phyloP scores from a whole-genome alignment of 92 coral and sea anemone species.

The Epizoanthus rinbou region DNA sequence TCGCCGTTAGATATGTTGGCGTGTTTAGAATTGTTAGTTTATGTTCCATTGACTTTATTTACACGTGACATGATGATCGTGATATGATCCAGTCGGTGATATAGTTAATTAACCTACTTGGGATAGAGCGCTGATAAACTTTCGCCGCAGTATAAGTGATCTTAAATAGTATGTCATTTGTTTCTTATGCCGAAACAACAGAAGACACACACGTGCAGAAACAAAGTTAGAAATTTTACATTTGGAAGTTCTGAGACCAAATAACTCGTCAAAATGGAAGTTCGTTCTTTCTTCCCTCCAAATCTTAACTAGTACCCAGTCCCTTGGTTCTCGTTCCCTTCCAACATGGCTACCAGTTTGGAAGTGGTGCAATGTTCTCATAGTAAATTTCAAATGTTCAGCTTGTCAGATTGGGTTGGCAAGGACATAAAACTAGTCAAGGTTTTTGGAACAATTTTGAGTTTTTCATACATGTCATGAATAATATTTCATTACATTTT shows the following conservation, averaged over 20 bases:
- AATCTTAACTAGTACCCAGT: slow-evolving; percentile 26
- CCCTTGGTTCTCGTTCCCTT: neutral
- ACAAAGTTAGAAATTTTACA: neutral
- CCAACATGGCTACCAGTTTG: slow-evolving; percentile 8
- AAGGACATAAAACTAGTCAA: too few species aligned
- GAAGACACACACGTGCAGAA: too few species aligned
- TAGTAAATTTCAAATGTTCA: neutral
- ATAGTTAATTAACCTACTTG: too few species aligned
- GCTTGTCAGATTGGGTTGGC: too few species aligned
- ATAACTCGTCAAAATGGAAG: slow-evolving; percentile 26
- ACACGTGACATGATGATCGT: neutral
- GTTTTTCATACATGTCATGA: too few species aligned
- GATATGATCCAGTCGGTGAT: too few species aligned
- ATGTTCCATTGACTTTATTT: neutral
- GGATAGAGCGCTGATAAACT: too few species aligned
- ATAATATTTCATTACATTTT: too few species aligned
- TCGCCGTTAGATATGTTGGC: neutral
- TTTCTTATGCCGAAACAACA: neutral
- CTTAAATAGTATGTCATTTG: neutral
- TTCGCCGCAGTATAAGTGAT: too few species aligned
- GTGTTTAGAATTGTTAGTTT: neutral
- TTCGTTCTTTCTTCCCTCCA: slow-evolving; percentile 30
- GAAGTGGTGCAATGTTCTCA: neutral
- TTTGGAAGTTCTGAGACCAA: neutral
- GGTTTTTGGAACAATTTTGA: too few species aligned